Percentiles rank a stretch among this genome's conserved stretches.
Conservation (phyloP, 2,113 vertebrate genomes). For the Lophius piscatorius region DNA sequence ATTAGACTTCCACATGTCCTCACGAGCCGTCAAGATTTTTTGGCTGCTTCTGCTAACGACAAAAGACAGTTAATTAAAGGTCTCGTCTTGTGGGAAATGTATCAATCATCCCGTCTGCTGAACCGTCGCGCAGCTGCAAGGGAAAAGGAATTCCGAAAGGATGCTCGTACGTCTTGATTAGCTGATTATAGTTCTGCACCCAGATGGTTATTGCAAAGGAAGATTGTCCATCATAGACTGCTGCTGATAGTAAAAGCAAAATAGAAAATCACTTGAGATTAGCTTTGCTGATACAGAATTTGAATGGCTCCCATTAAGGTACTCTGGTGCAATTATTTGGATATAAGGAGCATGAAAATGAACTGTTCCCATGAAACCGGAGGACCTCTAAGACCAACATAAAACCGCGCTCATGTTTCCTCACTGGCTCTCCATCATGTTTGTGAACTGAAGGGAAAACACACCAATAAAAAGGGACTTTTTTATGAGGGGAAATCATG, state of each 20-base stretch:
- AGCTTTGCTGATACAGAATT: neutral
- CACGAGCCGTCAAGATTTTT: constrained; percentile 26
- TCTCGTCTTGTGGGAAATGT: constrained; percentile 52
- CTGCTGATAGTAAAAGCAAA: constrained; percentile 1
- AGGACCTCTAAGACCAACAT: neutral
- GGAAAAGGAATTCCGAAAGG: constrained; percentile 5
- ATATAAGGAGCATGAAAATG: neutral
- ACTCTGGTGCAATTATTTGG: neutral
- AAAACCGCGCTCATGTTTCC: no score
- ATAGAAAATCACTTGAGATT: neutral
- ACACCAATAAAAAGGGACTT: no score
- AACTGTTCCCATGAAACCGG: neutral
- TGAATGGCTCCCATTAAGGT: neutral
- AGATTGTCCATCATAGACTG: constrained; percentile 5
- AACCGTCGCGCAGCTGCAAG: constrained; percentile 24
- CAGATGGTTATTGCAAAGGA: constrained; percentile 14
- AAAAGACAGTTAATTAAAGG: constrained; percentile 70
- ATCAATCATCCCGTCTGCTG: constrained; percentile 37
- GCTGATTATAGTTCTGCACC: constrained; percentile 18
- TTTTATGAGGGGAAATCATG: no score
- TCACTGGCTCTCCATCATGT: no score
- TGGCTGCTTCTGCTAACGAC: constrained; percentile 42
- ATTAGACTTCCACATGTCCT: no score
- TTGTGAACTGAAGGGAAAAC: no score
- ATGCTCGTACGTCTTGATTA: constrained; percentile 41